Conservation (phyloP, 2,797 vertebrate genomes). For the Hydrophis major region DNA sequence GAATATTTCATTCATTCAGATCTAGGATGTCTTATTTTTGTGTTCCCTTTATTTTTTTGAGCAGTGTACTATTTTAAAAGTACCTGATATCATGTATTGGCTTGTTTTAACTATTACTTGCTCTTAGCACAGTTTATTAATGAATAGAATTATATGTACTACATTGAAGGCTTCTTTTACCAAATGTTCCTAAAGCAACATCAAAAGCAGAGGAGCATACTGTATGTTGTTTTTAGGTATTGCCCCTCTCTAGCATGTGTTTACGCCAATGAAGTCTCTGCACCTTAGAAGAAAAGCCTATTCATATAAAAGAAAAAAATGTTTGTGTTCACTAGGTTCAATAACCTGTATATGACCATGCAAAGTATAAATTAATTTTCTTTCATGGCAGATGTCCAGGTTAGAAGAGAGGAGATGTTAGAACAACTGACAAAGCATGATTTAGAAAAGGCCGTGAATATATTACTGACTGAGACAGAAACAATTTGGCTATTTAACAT, state of each 20-base stretch:
- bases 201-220: not conserved
- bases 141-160: not conserved
- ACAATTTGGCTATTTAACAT: conserved; percentile 78
- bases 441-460: conserved; percentile 70
- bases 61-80: not conserved
- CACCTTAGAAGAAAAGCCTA: not conserved
- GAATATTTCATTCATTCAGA: too few species aligned
- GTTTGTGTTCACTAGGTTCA: not conserved
- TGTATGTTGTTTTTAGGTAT: too few species aligned
- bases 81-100: not conserved
- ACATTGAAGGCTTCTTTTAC: not conserved
- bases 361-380: not conserved
- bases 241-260: not conserved
- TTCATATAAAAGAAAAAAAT: not conserved
- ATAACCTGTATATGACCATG: not conserved
- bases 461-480: conserved; percentile 78
- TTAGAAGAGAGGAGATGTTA: conserved; percentile 58
- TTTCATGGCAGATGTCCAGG: conserved; percentile 67
- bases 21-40: too few species aligned
- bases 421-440: conserved; percentile 73
- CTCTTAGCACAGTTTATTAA: too few species aligned
- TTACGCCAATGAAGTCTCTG: not conserved
- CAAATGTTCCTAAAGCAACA: not conserved
- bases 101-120: not conserved
- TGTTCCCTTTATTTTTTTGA: too few species aligned